Base-by-base conservation (phyloP, 2,888 invertebrate species). In the Eumacrocentrus americanus region DNA sequence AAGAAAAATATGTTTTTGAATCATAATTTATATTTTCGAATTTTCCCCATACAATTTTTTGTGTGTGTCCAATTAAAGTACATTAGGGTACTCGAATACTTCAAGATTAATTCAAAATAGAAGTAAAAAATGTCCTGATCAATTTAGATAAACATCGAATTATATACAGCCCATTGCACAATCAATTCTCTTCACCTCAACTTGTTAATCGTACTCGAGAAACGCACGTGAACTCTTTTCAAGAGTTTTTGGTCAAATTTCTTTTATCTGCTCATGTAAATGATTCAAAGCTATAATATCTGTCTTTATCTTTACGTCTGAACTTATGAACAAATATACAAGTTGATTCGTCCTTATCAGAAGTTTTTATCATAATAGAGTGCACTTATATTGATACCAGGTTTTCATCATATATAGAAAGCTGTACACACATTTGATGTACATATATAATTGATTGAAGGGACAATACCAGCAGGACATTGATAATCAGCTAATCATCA, bases 261-360 rank as follows among this genome's bases (percentile, higher is more conserved):
- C 12, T 2, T 42, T 42, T 42, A n/a, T n/a, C n/a, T 18, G 18
- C 3, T 42, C 20, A 18, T n/a, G 20, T n/a, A 18, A 16, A 42
- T 11, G n/a, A 18, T 20, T 20, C 20, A 18, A 18, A n/a, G 14
- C 14, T 14, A 29, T 29, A 7, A 29, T 6, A 29, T 29, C 9
- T 29, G 29, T 9, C n/a, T n/a, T n/a, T 6, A 29, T 29, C 14
- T 29, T 14, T 1, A 40, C 14, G 4, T 22, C 20, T 29, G 11
- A 25, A 14, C 16, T 44, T 54, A 44, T 44, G 14, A 54, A 34
- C 54, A 54, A 34, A 54, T 42, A 29, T 54, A 44, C 29, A 14
- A 25, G 25, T 44, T n/a, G 2, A 18, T 20, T 42, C 9, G 12
- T 46, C 23, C 23, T 23, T 16, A 18, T n/a, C 16, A 18, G 5